Conservation (phyloP, 2,888 invertebrate genomes). For the Serrognathus titanus region DNA sequence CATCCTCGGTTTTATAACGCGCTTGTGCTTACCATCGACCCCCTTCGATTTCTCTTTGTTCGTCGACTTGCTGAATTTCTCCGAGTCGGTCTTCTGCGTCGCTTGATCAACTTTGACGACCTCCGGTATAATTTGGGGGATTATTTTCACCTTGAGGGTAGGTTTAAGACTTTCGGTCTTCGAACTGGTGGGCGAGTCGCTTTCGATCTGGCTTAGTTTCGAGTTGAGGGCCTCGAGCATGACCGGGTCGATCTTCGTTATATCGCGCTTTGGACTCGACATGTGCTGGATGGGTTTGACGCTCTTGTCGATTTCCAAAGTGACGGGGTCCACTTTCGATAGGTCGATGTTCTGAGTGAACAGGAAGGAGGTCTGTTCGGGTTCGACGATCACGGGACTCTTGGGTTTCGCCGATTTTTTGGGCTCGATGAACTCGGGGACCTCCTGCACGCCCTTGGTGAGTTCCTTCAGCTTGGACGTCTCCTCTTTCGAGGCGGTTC, state of each 20-base stretch:
- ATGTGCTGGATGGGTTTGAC: conserved; percentile 58
- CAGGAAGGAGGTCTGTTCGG: conserved; percentile 52
- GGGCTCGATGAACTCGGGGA: conserved; percentile 31
- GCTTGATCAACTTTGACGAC: conserved; percentile 29
- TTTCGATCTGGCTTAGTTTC: conserved; percentile 72
- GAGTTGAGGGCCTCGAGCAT: conserved; percentile 65
- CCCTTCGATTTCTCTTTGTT: conserved; percentile 32
- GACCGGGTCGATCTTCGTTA: conserved; percentile 67
- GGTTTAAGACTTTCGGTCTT: conserved; percentile 64
- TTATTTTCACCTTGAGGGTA: conserved; percentile 28
- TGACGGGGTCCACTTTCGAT: conserved; percentile 70
- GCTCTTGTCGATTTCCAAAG: conserved; percentile 67
- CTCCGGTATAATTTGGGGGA: conserved; percentile 33
- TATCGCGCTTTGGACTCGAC: conserved; percentile 69
- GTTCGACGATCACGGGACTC: conserved; percentile 31
- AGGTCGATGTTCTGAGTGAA: conserved; percentile 74
- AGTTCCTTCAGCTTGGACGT: conserved; percentile 21
- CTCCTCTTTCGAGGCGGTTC: conserved; percentile 61
- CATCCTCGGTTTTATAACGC: conserved; percentile 60
- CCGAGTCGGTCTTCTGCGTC: conserved; percentile 29
- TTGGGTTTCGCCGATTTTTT: conserved; percentile 31
- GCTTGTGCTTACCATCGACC: conserved; percentile 55
- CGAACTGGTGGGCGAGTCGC: conserved; percentile 72
- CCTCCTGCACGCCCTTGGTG: conserved; percentile 38
- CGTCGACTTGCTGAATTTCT: conserved; percentile 43